Evolutionary conservation across 1,140 invertebrate genomes (phyloP).

Genomic region (Ridgeia piscesae): DNA sequence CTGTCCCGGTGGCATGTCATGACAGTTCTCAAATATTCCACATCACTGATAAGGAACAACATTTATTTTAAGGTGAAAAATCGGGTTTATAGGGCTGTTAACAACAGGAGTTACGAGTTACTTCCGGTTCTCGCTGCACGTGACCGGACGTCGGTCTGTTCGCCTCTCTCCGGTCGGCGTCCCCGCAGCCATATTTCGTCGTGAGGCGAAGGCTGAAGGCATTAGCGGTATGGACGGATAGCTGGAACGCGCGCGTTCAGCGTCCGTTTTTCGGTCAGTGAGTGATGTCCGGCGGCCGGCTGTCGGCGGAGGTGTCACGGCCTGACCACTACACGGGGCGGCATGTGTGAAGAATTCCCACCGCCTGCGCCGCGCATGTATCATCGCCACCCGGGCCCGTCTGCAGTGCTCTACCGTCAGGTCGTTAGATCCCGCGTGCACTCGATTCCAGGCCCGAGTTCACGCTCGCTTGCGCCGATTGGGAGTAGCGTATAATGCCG

Average conservation of each 20-base stretch:
- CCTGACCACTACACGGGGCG: not conserved
- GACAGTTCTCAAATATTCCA: too few relatives aligned
- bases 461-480: not conserved
- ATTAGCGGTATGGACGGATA: not conserved
- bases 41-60: too few relatives aligned
- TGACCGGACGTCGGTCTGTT: not conserved
- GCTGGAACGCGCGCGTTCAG: too few relatives aligned
- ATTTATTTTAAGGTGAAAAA: too few relatives aligned
- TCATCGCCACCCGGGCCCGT: not conserved
- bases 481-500: too few relatives aligned
- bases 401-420: not conserved
- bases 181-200: not conserved
- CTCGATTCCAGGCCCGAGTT: not conserved
- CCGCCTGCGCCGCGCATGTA: not conserved
- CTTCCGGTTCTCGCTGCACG: not conserved
- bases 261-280: not conserved
- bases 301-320: not conserved
- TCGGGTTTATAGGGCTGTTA: not conserved
- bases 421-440: not conserved
- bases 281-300: not conserved
- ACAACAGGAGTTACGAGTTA: too few relatives aligned
- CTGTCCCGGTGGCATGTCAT: too few relatives aligned
- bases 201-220: not conserved
- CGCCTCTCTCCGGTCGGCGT: not conserved
- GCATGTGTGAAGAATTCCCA: constrained; percentile 4